Conservation (phyloP, 2,113 vertebrate species). For the Spilogale gracilis region DNA sequence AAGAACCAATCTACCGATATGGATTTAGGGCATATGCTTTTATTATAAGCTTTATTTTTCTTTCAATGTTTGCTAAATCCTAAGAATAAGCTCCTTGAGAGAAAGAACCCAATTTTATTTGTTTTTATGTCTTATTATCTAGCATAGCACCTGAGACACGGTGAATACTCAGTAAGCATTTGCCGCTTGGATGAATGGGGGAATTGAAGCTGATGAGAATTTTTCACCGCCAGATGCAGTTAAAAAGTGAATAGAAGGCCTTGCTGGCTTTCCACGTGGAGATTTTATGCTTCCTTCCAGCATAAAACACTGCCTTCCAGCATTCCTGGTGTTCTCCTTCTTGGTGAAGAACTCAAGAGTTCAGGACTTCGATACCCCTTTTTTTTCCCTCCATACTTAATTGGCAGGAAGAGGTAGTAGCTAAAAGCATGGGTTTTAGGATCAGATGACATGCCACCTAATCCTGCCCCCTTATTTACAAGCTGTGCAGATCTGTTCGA, state of each 20-base stretch:
- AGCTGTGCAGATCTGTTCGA: background rate
- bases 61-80: background rate
- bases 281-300: background rate
- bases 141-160: background rate
- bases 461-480: background rate
- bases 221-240: background rate
- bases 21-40: background rate
- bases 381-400: background rate
- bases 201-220: slow-evolving; percentile 4
- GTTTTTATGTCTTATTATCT: background rate
- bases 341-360: background rate
- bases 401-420: background rate
- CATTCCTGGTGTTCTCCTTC: background rate
- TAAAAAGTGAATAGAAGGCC: background rate
- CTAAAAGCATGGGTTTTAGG: background rate
- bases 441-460: background rate
- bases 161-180: background rate
- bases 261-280: background rate
- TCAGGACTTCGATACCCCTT: background rate
- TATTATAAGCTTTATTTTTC: background rate
- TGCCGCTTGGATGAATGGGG: background rate
- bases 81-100: slow-evolving; percentile 24
- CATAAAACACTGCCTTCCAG: too few relatives aligned
- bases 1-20: background rate
- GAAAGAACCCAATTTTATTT: background rate